Evolutionary conservation across 2,888 invertebrate species (phyloP), one percentile per base, ranked within the genome.

Genomic region (Rotaria sp.): DNA sequence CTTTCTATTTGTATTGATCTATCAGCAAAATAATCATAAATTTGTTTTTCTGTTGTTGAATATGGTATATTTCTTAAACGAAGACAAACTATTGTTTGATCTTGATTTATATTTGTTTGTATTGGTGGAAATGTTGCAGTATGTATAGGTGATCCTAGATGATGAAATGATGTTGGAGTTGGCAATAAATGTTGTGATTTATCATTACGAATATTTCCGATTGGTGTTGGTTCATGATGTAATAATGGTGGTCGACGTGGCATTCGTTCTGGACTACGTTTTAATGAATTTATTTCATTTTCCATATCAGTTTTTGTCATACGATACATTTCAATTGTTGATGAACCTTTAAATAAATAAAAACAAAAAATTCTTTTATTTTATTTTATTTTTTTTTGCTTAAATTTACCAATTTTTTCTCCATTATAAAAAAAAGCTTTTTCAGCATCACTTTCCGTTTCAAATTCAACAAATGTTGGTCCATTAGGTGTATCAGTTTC

Each of bases 241-340:
- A 41, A 15, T 13, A 80, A 45, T 45, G 41, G 80, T 80, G 80
- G 80, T n/a, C 80, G 80, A 45, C 80, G 80, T 26, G 3, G 26
- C 0, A 13, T 5, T 26, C 80, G 80, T 35, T 67, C 67, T 0
- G 67, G 35, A 8, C 35, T 35, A 45, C 80, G 80, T 45, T 80
- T 80, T 35, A 45, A 80, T n/a, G 41, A 45, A 80, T n/a, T 80
- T 26, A 80, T 80, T 41, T 80, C 80, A n/a, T 80, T 80, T 41
- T 80, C 80, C 80, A 80, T 80, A n/a, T 80, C 80, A n/a, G 80
- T 5, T 80, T 80, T 80, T 45, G 80, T 80, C 80, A 80, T 80
- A 41, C 80, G 80, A 80, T 45, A 80, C 41, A 80, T 45, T 45
- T 80, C 80, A 45, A 80, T 80, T 45, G 26, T 80, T 45, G 80